A percentile compares a stretch with the other conserved stretches of the same genome.
phyloP scores from a whole-genome alignment of 1,140 invertebrate species.

The Venturia canescens region DNA sequence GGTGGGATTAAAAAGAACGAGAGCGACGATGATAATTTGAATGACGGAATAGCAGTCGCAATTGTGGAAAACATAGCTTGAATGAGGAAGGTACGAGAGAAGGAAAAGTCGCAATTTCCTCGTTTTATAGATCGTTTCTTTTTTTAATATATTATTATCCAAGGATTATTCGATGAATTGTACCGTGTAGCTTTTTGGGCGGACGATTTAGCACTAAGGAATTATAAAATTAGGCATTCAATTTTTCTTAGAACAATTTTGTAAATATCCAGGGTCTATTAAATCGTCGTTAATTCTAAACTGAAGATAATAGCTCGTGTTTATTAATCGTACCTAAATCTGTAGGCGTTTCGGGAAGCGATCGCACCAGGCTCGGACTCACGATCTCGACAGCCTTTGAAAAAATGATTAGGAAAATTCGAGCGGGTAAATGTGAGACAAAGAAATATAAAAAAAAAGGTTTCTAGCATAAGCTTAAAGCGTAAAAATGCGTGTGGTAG shows the following conservation, averaged over 20 bases:
- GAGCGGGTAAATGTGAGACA: not conserved
- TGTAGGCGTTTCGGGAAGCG: no score
- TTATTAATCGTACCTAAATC: not conserved
- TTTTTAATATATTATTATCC: conserved; percentile 51
- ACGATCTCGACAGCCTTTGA: no score
- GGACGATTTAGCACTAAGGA: conserved; percentile 47
- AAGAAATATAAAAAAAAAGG: no score
- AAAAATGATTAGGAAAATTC: no score
- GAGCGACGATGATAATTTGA: not conserved
- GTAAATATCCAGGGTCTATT: conserved; percentile 61
- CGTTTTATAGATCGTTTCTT: conserved; percentile 24
- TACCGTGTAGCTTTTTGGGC: conserved; percentile 45
- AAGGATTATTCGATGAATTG: conserved; percentile 41
- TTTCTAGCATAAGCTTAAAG: not conserved
- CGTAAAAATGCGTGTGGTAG: no score
- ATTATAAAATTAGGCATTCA: conserved; percentile 53
- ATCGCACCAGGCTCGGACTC: no score
- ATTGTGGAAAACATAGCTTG: not conserved
- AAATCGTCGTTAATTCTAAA: conserved; percentile 60
- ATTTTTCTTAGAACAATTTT: conserved; percentile 65
- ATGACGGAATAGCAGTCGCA: not conserved
- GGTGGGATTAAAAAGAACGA: not conserved
- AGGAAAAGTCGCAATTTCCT: conserved; percentile 9
- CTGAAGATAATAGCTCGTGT: conserved; percentile 19
- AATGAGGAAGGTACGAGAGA: not conserved